These are phyloP conservation scores for Tenodera sinensis DNA, from an alignment of 2,888 invertebrate genomes.

Conservation along the genomic window DNA sequence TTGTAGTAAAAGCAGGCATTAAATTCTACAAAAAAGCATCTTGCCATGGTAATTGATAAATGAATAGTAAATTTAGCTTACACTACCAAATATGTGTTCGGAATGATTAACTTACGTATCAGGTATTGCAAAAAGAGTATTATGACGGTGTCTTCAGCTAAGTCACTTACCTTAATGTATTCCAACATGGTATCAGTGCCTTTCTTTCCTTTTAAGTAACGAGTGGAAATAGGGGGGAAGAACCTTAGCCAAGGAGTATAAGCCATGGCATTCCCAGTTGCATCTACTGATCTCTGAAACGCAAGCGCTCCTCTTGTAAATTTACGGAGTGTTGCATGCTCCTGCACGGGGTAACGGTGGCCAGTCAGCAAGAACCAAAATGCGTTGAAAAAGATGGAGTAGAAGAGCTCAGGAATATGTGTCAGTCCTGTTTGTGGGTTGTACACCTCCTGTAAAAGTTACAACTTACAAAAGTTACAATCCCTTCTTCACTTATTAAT, in stretches of 20 bases:
- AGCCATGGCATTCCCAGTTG: slow-evolving; percentile 56
- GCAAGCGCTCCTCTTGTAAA: slow-evolving; percentile 46
- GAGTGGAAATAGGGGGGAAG: slow-evolving; percentile 56
- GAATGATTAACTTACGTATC: no score
- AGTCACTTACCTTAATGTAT: background rate
- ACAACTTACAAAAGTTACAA: no score
- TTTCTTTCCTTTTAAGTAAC: slow-evolving; percentile 33
- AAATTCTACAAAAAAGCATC: no score
- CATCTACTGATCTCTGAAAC: slow-evolving; percentile 57
- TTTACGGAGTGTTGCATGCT: slow-evolving; percentile 50
- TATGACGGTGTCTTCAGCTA: no score
- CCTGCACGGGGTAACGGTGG: slow-evolving; percentile 50
- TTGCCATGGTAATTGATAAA: no score
- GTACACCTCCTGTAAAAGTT: no score
- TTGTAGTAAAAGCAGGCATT: no score
- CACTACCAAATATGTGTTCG: no score
- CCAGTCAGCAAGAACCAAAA: slow-evolving; percentile 55
- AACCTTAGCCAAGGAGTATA: slow-evolving; percentile 60
- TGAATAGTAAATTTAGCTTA: no score
- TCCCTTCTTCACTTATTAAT: no score
- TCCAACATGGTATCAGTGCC: background rate
- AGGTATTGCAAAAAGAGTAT: no score
- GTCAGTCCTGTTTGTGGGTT: slow-evolving; percentile 32
- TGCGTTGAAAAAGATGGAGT: slow-evolving; percentile 54
- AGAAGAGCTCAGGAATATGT: slow-evolving; percentile 40